Conservation (phyloP, 2,113 vertebrate species). For the Tachycineta bicolor region DNA sequence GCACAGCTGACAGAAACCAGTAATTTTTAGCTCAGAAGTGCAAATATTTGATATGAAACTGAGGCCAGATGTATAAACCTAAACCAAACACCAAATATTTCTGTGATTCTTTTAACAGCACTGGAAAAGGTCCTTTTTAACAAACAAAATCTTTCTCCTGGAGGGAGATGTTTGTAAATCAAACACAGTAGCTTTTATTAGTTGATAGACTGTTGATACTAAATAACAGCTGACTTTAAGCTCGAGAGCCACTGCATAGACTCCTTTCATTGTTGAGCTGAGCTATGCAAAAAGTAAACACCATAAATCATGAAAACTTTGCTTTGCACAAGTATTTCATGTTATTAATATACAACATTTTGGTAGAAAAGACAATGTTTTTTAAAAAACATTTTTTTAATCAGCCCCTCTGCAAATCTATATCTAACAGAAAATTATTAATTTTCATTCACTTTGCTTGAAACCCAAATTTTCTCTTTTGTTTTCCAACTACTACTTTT, state of each 20-base stretch:
- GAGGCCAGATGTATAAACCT: conserved; percentile 59
- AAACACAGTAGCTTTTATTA: conserved; percentile 47
- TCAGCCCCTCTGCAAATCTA: background rate
- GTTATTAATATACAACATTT: background rate
- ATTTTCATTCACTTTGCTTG: background rate
- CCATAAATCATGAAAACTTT: conserved; percentile 50
- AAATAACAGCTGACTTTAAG: conserved; percentile 54
- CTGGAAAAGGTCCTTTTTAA: conserved; percentile 45
- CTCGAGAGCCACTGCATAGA: background rate
- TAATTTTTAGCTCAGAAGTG: conserved; percentile 44
- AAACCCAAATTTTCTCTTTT: background rate
- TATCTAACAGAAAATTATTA: background rate
- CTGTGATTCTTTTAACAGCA: conserved; percentile 12
- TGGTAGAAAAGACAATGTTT: background rate
- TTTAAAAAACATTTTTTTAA: background rate
- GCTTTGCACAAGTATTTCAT: conserved; percentile 1
- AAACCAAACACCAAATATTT: conserved; percentile 54
- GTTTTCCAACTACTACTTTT: conserved; percentile 14
- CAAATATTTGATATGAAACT: conserved; percentile 70
- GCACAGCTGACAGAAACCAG: conserved; percentile 40
- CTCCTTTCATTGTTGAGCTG: conserved; percentile 5
- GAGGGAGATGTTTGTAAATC: conserved; percentile 25
- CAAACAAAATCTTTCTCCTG: conserved; percentile 38
- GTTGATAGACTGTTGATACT: conserved; percentile 50
- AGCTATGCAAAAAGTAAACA: conserved; percentile 53